A percentile compares a stretch with the other conserved stretches of the same genome.
phyloP scores from a whole-genome alignment of 2,113 vertebrate genomes.

The Ailurus styani region DNA sequence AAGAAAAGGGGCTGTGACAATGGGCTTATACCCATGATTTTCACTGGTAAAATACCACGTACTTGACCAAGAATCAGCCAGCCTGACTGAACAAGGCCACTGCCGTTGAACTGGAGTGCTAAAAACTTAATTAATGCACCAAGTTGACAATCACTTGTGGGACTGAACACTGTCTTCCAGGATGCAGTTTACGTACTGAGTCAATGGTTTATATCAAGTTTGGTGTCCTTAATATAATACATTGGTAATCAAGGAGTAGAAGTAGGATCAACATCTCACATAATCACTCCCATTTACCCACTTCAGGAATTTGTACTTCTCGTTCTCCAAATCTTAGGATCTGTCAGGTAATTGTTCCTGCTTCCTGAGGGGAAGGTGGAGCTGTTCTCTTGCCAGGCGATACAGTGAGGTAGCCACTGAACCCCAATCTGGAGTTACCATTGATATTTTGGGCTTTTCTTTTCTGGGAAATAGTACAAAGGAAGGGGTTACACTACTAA shows the following conservation, averaged over 20 bases:
- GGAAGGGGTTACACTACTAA: background rate
- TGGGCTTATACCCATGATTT: background rate
- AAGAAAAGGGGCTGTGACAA: background rate
- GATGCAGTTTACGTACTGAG: background rate
- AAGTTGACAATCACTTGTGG: background rate
- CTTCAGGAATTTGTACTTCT: background rate
- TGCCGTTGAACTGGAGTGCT: background rate
- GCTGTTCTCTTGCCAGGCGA: background rate
- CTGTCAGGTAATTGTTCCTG: background rate
- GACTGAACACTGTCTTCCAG: background rate
- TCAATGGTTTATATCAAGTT: background rate
- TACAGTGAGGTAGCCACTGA: background rate
- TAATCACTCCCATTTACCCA: background rate
- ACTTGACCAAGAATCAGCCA: background rate
- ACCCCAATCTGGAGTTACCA: background rate
- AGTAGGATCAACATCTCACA: background rate
- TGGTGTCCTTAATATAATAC: background rate
- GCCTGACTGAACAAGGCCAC: background rate
- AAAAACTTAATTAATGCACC: background rate
- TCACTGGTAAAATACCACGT: fast-evolving
- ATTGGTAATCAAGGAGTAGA: background rate
- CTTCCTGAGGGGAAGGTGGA: background rate
- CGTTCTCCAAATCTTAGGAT: background rate
- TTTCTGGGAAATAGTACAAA: background rate
- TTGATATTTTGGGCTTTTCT: background rate